Percentiles rank a stretch among this genome's conserved stretches.
These are phyloP conservation scores for Nephotettix cincticeps DNA, from an alignment of 1,140 invertebrate genomes.

Conservation along the genomic window DNA sequence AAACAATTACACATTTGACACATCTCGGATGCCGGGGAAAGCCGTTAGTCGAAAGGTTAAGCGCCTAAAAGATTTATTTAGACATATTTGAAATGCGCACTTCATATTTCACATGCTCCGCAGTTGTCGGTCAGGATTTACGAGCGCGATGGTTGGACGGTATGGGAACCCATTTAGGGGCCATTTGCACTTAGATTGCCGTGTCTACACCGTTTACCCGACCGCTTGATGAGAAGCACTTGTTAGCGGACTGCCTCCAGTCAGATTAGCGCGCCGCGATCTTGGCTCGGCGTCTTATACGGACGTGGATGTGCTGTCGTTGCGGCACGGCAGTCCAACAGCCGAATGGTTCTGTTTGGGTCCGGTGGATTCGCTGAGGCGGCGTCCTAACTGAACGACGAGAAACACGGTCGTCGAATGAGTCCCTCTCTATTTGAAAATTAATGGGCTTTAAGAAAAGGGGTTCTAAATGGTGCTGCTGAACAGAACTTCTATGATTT, in stretches of 20 bases:
- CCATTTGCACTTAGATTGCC: constrained; percentile 20
- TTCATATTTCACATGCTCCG: constrained; percentile 20
- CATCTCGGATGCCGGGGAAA: background rate
- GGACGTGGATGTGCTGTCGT: no score
- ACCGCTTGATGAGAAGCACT: background rate
- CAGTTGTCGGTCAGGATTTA: constrained; percentile 9
- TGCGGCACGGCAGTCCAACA: no score
- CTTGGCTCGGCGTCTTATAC: no score
- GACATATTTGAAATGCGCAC: constrained; percentile 23
- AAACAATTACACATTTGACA: constrained; percentile 20
- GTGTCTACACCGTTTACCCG: background rate
- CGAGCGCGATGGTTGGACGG: background rate
- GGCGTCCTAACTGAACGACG: no score
- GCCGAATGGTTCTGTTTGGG: no score
- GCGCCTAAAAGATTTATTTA: constrained; percentile 20
- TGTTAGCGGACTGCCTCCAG: background rate
- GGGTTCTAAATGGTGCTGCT: no score
- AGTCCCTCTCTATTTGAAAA: no score
- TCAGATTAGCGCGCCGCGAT: no score
- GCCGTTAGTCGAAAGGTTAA: constrained; percentile 10
- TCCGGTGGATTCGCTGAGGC: no score
- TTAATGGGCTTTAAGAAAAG: no score
- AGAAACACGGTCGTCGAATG: no score
- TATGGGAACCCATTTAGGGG: constrained; percentile 19
- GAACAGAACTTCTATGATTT: no score